Conservation (phyloP, 2,888 invertebrate species). For the Tenodera sinensis region DNA sequence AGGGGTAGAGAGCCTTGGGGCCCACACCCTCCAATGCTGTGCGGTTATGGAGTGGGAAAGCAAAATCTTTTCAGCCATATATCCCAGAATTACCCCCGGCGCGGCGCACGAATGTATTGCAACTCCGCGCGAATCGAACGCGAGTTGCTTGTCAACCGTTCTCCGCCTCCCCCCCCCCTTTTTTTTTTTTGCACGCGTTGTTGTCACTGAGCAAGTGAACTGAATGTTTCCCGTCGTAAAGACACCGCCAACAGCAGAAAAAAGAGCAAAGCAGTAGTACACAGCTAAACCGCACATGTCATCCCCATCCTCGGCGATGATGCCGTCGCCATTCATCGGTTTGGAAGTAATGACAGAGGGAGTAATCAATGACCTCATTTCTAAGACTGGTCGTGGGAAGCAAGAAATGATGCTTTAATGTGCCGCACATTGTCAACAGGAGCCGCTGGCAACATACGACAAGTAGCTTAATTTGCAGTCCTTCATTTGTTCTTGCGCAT, state of each 20-base stretch:
- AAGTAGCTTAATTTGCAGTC: neutral
- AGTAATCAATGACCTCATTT: neutral
- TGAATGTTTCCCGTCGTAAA: neutral
- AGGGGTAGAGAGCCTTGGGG: neutral
- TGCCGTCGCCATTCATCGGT: neutral
- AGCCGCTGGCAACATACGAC: neutral
- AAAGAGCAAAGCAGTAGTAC: neutral
- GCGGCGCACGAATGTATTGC: too few species aligned
- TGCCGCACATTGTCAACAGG: neutral
- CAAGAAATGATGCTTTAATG: neutral
- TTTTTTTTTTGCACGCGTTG: neutral
- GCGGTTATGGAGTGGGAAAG: neutral
- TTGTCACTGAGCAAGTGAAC: neutral
- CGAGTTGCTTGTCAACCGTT: neutral
- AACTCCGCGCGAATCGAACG: neutral
- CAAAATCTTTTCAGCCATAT: constrained; percentile 5
- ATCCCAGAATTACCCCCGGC: neutral
- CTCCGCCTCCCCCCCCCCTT: too few species aligned
- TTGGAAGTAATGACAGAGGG: neutral
- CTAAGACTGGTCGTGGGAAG: neutral
- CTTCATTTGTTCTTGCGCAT: too few species aligned
- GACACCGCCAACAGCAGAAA: neutral
- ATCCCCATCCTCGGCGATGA: neutral
- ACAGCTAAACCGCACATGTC: neutral
- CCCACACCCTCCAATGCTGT: neutral